Conservation (phyloP, 2,797 vertebrate genomes). For the Zalophus californianus region DNA sequence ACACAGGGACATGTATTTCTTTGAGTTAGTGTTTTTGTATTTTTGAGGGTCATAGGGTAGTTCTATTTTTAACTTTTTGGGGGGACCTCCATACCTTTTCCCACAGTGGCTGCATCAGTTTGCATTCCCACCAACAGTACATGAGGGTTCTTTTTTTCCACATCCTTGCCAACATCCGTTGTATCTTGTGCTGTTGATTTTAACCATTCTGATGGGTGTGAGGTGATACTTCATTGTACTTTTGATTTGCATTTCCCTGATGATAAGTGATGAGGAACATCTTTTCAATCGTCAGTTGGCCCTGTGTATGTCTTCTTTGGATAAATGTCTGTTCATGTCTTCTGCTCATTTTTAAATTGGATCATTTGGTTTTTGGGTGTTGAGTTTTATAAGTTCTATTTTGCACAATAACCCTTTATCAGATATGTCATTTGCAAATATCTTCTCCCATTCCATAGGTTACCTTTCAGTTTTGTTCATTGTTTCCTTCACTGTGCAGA, state of each 20-base stretch:
- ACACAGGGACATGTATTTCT: neutral
- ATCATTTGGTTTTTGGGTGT: neutral
- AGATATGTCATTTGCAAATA: neutral
- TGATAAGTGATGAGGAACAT: neutral
- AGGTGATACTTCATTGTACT: neutral
- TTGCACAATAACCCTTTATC: neutral
- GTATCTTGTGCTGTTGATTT: neutral
- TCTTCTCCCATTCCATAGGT: neutral
- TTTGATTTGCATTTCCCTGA: neutral
- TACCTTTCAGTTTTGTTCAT: neutral
- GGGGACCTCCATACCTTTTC: neutral
- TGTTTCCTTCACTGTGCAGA: neutral
- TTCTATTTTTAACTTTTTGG: neutral
- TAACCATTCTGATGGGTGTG: neutral
- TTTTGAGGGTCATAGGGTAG: neutral
- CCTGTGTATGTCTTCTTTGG: neutral
- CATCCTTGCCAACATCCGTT: neutral
- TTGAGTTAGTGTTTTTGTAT: neutral
- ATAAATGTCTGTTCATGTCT: neutral
- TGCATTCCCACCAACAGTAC: neutral
- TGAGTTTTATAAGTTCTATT: neutral
- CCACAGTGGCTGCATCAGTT: neutral
- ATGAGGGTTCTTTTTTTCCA: neutral
- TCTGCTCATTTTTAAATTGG: neutral
- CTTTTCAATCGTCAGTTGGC: neutral